Evolutionary conservation across 2,888 invertebrate genomes (phyloP).

Genomic region (Oscheius sp.): DNA sequence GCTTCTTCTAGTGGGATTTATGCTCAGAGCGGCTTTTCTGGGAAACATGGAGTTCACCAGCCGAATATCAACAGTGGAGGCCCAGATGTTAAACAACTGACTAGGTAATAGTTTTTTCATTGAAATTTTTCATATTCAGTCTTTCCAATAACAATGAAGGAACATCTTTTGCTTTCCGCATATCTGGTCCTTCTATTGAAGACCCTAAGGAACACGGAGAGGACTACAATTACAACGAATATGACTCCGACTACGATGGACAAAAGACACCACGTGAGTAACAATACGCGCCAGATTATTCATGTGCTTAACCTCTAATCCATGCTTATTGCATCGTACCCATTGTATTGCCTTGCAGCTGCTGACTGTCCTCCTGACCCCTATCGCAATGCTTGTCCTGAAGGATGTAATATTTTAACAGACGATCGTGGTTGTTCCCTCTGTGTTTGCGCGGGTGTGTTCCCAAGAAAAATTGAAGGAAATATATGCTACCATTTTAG

Average conservation of each 20-base stretch:
- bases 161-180: constrained; percentile 84
- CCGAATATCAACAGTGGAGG: constrained; percentile 88
- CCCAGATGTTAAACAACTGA: constrained; percentile 85
- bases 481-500: background rate
- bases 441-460: constrained; percentile 67
- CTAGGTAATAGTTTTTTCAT: constrained; percentile 78
- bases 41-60: constrained; percentile 84
- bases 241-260: constrained; percentile 62
- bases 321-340: constrained; percentile 3
- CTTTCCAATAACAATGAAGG: constrained; percentile 87
- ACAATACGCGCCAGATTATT: background rate
- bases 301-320: constrained; percentile 6
- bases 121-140: constrained; percentile 75
- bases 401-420: constrained; percentile 59
- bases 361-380: constrained; percentile 68
- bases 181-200: constrained; percentile 74
- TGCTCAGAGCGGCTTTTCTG: constrained; percentile 68
- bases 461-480: background rate
- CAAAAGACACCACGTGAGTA: constrained; percentile 33
- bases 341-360: constrained; percentile 38
- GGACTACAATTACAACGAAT: constrained; percentile 62
- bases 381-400: constrained; percentile 65
- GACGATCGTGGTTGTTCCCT: constrained; percentile 66
- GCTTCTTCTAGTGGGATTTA: constrained; percentile 57
- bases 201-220: constrained; percentile 63